Evolutionary conservation across 2,888 invertebrate species (phyloP).

Genomic region (Hofmannophila pseudospretella): DNA sequence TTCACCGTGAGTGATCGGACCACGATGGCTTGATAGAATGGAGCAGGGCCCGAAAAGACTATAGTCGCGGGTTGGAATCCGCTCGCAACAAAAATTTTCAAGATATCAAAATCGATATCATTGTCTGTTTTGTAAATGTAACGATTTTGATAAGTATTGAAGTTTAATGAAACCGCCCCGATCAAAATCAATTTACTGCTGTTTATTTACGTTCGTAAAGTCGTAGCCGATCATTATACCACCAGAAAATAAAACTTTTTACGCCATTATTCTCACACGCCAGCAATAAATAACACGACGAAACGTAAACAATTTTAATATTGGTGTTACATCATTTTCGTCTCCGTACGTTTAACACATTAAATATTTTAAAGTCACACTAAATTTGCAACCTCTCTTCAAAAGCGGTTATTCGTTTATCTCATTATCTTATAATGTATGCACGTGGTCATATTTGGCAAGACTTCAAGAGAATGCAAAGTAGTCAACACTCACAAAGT

Average conservation of each 20-base stretch:
- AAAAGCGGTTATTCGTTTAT: slow-evolving; percentile 26
- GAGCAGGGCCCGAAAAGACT: too few species aligned
- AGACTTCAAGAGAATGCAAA: slow-evolving; percentile 42
- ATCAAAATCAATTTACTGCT: too few species aligned
- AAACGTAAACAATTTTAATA: slow-evolving; percentile 42
- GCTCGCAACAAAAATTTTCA: too few species aligned
- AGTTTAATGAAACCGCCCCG: too few species aligned
- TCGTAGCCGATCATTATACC: neutral
- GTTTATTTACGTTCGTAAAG: neutral
- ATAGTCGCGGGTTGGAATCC: too few species aligned
- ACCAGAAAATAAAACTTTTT: slow-evolving; percentile 3
- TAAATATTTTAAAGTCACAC: slow-evolving; percentile 21
- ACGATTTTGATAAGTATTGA: too few species aligned
- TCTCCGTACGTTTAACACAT: slow-evolving; percentile 14
- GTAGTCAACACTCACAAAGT: slow-evolving; percentile 21
- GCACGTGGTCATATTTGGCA: slow-evolving; percentile 53
- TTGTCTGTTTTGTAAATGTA: too few species aligned
- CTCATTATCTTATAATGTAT: slow-evolving; percentile 19
- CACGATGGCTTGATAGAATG: too few species aligned
- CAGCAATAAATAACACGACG: slow-evolving; percentile 31
- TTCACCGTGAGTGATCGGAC: too few species aligned
- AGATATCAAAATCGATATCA: too few species aligned
- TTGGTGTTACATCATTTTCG: slow-evolving; percentile 28
- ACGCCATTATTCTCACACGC: slow-evolving; percentile 19
- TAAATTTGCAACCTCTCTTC: slow-evolving; percentile 17